Evolutionary conservation across 2,888 invertebrate species (phyloP).

Genomic region (Drosophila parthenogenetica): DNA sequence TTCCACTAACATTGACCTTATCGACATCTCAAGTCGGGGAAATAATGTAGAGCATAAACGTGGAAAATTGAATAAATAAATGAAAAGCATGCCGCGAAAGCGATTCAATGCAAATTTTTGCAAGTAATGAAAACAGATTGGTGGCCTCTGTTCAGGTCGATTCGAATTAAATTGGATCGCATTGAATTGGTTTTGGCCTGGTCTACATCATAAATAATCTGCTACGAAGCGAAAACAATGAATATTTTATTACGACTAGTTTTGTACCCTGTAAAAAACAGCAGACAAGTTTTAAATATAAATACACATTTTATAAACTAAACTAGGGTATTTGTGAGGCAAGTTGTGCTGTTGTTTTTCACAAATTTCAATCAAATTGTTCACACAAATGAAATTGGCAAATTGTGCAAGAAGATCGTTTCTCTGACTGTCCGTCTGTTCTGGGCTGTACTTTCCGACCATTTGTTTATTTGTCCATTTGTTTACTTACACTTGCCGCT

Average conservation of each 20-base stretch:
- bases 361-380: constrained; percentile 56
- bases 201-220: constrained; percentile 42
- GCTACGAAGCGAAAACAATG: constrained; percentile 17
- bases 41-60: constrained; percentile 26
- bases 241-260: constrained; percentile 17
- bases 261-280: not conserved
- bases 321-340: constrained; percentile 18
- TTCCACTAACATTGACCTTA: constrained; percentile 53
- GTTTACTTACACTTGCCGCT: constrained; percentile 54
- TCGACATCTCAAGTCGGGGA: constrained; percentile 5
- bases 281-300: no score
- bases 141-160: constrained; percentile 36
- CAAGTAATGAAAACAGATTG: constrained; percentile 56
- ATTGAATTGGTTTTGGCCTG: constrained; percentile 19
- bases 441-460: no score
- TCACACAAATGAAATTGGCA: constrained; percentile 50
- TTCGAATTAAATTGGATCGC: constrained; percentile 18
- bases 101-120: constrained; percentile 40
- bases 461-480: constrained; percentile 62
- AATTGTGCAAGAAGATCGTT: constrained; percentile 53
- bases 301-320: not conserved
- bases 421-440: constrained; percentile 4
- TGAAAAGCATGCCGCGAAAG: constrained; percentile 33
- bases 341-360: not conserved
- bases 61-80: constrained; percentile 42